A percentile compares a stretch with the other conserved stretches of the same genome.
phyloP scores from a whole-genome alignment of 30 jellyfish, hydroid and myxozoan species.

The Nemopilema nomurai region DNA sequence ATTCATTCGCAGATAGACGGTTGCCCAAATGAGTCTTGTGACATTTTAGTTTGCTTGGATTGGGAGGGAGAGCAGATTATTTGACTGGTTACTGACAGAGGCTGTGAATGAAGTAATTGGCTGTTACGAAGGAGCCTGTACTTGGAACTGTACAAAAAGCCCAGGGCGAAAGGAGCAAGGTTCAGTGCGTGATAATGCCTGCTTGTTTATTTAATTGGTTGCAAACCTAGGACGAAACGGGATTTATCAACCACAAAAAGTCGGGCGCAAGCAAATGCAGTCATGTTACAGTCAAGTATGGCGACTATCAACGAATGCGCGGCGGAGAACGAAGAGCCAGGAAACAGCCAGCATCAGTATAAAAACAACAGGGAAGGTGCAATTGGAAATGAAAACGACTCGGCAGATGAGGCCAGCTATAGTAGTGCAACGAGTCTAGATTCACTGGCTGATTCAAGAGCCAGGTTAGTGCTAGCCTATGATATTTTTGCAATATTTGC shows the following conservation, averaged over 20 bases:
- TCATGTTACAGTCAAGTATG: conserved; percentile 26
- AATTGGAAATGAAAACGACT: conserved; percentile 17
- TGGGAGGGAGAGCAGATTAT: no score
- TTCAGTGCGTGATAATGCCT: no score
- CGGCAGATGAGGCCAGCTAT: conserved; percentile 74
- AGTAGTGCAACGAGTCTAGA: conserved; percentile 69
- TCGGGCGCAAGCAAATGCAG: not conserved
- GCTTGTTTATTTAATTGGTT: no score
- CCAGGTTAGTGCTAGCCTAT: not conserved
- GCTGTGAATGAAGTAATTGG: no score
- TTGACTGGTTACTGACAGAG: no score
- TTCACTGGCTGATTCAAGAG: conserved; percentile 50
- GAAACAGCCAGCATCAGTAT: not conserved
- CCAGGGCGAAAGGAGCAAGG: not conserved
- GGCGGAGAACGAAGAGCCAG: conserved; percentile 15
- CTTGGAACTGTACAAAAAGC: not conserved
- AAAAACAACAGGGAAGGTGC: conserved; percentile 14
- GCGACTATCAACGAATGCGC: conserved; percentile 26
- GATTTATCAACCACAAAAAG: no score
- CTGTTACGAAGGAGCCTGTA: not conserved
- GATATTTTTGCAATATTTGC: not conserved
- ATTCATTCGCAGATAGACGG: no score
- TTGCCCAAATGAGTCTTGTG: no score
- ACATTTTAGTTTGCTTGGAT: no score
- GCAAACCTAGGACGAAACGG: no score